Conservation (phyloP, 2,797 vertebrate species). For the Eospalax fontanierii region DNA sequence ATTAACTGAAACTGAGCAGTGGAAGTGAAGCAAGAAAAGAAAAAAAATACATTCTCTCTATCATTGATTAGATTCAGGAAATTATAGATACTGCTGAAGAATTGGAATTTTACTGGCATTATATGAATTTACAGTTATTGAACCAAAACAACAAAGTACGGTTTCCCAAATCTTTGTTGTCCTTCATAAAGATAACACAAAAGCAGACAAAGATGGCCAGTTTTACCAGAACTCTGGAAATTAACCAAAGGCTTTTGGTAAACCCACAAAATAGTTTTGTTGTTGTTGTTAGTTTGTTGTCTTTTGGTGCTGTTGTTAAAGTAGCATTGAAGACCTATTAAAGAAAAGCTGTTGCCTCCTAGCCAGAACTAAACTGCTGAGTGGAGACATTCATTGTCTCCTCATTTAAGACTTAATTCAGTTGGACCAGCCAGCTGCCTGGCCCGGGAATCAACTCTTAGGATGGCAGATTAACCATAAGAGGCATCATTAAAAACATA, state of each 20-base stretch:
- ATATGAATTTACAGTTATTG: conserved; percentile 52
- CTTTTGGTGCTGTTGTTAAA: background rate
- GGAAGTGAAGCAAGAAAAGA: conserved; percentile 59
- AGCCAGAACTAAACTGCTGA: background rate
- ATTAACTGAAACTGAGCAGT: conserved; percentile 62
- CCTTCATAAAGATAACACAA: conserved; percentile 39
- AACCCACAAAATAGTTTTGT: background rate
- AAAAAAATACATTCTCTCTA: conserved; percentile 62
- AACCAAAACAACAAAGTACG: conserved; percentile 54
- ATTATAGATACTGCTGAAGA: conserved; percentile 35
- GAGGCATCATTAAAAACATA: background rate
- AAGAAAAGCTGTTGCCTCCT: background rate
- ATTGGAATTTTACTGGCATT: conserved; percentile 35
- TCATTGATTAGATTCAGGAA: conserved; percentile 39
- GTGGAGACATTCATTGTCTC: background rate
- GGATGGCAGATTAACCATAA: background rate
- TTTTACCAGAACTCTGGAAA: conserved; percentile 49
- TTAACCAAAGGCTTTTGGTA: conserved; percentile 38
- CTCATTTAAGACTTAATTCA: background rate
- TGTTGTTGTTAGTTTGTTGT: background rate
- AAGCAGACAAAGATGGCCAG: conserved; percentile 36
- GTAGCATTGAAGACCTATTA: background rate
- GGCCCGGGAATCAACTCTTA: background rate
- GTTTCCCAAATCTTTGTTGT: background rate
- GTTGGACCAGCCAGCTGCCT: background rate